Conservation (phyloP, 2,888 invertebrate species). For the Epinotia demarniana region DNA sequence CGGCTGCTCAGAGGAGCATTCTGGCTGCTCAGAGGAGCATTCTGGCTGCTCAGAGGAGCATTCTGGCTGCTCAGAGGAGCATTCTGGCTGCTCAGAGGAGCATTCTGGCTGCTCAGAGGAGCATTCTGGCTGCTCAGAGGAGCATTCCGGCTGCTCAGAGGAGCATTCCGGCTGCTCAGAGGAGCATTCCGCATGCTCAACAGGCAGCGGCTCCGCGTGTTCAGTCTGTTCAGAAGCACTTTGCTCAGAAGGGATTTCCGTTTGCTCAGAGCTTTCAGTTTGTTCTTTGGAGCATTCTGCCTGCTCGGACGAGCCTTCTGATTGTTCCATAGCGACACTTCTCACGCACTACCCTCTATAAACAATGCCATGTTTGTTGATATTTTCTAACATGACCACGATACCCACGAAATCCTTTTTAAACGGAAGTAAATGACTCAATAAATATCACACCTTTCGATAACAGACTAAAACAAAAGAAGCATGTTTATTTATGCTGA, state of each 20-base stretch:
- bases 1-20: background rate
- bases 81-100: background rate
- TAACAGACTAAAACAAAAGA: background rate
- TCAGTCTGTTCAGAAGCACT: background rate
- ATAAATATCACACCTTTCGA: background rate
- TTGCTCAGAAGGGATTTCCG: too few relatives aligned
- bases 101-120: background rate
- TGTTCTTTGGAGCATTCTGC: background rate
- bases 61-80: background rate
- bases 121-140: background rate
- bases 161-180: background rate
- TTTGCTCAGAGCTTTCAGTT: background rate
- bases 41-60: background rate
- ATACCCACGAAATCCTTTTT: background rate
- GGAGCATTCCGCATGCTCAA: background rate
- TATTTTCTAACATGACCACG: background rate
- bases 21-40: background rate
- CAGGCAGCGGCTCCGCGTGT: background rate
- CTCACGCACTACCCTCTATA: slow-evolving; percentile 13
- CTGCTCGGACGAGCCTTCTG: slow-evolving; percentile 6
- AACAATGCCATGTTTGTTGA: slow-evolving; percentile 21
- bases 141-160: background rate
- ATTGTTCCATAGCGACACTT: background rate
- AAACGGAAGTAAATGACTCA: background rate
- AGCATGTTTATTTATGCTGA: background rate